Conservation (phyloP, 2,888 invertebrate species). For the Dynastes grantii region DNA sequence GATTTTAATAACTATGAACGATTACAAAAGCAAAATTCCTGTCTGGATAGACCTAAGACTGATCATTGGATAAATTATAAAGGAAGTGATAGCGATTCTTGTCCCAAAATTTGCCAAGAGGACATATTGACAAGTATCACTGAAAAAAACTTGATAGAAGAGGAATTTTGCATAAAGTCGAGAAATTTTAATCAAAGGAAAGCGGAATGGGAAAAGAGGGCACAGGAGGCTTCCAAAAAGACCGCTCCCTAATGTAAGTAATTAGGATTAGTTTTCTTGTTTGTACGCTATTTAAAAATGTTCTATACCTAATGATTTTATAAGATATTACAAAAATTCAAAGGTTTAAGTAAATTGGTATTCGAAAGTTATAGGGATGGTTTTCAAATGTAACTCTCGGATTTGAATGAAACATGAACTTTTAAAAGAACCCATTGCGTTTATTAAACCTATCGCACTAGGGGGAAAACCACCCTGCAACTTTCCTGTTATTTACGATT, state of each 20-base stretch:
- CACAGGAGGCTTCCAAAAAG: conserved; percentile 81
- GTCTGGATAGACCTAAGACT: conserved; percentile 64
- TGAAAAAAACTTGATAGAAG: conserved; percentile 61
- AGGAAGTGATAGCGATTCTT: conserved; percentile 45
- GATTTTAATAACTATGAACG: conserved; percentile 60
- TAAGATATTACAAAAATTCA: no score
- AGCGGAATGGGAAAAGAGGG: conserved; percentile 85
- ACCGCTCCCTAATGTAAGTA: conserved; percentile 60
- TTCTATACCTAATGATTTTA: no score
- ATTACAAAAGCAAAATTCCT: conserved; percentile 64
- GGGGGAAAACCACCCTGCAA: no score
- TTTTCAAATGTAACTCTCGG: no score
- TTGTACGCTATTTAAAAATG: no score
- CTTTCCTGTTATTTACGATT: no score
- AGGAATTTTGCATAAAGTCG: conserved; percentile 72
- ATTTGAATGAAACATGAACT: no score
- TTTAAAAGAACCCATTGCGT: no score
- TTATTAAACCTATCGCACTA: no score
- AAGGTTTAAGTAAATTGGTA: no score
- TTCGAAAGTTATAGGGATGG: no score
- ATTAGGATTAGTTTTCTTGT: no score
- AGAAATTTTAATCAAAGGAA: conserved; percentile 83
- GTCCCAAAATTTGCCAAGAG: conserved; percentile 51
- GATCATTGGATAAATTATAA: conserved; percentile 60
- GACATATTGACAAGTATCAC: conserved; percentile 60